Base-by-base conservation (phyloP, 2,113 vertebrate genomes). In the Xyliphius kryptos region DNA sequence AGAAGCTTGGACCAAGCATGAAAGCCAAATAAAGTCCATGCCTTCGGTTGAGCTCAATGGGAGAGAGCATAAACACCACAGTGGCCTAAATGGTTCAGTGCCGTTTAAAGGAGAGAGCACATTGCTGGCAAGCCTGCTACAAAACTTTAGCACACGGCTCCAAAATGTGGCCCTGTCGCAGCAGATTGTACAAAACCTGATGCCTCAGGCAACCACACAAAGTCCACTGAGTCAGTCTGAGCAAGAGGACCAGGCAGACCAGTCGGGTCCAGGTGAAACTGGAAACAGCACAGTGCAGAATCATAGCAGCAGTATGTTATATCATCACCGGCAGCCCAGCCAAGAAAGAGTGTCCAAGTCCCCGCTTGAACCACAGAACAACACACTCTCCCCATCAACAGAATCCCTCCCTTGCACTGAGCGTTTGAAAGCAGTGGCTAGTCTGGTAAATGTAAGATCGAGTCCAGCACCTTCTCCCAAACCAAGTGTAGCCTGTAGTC, bases 151-250 rank as follows among this genome's bases (percentile, higher is more conserved):
- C 85, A 90, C 90, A 41, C 82, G 90, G 77, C 85, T 93, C 57
- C 91, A 93, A 77, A 91, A 87, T 50, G 90, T 93, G 80, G 90
- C 89, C 67, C 81, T 92, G 82, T 89, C 91, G 50, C 90, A 92
- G 71, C 91, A 91, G 74, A 90, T 91, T 72, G 89, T 87, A 67
- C 89, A 90, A 80, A 89, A 86, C 76, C 84, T 91, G 68, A 89
- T 87, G 78, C 88, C 89, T 75, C 89, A 90, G 67, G 88, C 87
- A 2, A 13, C 12, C 43, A 46, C 52, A 1, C 87, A 87, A 64
- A 78, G 86, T 66, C 84, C 85, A 65, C 77, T 70, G 71, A 84
- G 86, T 9, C 82, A 88, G 67, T 80, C 85, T 68, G 68, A 83
- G 32, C 67, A 66, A 17, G 85, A 89, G 74, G 82, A 85, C 16